Evolutionary conservation across 2,797 vertebrate genomes (phyloP).

Genomic region (Sebastes oblongus): DNA sequence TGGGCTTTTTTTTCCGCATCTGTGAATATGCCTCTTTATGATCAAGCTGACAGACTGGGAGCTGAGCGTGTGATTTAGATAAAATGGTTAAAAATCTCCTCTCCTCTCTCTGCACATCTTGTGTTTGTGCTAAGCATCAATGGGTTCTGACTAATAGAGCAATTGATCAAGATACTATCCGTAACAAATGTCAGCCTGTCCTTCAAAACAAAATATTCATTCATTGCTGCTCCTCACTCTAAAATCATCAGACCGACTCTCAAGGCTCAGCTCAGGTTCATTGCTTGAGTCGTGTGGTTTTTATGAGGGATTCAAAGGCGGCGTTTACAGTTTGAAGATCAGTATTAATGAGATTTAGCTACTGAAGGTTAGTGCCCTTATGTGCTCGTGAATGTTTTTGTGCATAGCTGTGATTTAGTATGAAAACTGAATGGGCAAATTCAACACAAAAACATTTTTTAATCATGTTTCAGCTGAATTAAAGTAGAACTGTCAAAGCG

Average conservation of each 20-base stretch:
- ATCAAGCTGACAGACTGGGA: slow-evolving; percentile 29
- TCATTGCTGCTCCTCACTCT: background rate
- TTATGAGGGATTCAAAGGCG: background rate
- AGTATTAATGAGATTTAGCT: slow-evolving; percentile 9
- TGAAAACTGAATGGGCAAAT: background rate
- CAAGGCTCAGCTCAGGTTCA: background rate
- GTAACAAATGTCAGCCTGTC: slow-evolving; percentile 12
- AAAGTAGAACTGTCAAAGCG: background rate
- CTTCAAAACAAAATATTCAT: slow-evolving; percentile 40
- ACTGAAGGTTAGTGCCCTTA: background rate
- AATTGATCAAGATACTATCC: slow-evolving; percentile 39
- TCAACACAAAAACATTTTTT: background rate
- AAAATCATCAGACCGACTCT: slow-evolving; percentile 1
- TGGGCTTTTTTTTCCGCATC: background rate
- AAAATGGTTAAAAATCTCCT: slow-evolving; percentile 21
- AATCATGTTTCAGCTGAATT: background rate
- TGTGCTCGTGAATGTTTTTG: background rate
- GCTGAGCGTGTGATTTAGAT: slow-evolving; percentile 23
- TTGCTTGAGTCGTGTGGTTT: slow-evolving; percentile 6
- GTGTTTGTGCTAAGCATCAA: slow-evolving; percentile 5
- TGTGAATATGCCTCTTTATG: slow-evolving; percentile 16
- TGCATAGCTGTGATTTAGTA: background rate
- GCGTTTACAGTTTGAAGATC: slow-evolving; percentile 15
- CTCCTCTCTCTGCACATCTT: background rate
- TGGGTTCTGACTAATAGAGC: slow-evolving; percentile 37